phyloP scores from a whole-genome alignment of 2,797 vertebrate genomes.

The Mallotus villosus region DNA sequence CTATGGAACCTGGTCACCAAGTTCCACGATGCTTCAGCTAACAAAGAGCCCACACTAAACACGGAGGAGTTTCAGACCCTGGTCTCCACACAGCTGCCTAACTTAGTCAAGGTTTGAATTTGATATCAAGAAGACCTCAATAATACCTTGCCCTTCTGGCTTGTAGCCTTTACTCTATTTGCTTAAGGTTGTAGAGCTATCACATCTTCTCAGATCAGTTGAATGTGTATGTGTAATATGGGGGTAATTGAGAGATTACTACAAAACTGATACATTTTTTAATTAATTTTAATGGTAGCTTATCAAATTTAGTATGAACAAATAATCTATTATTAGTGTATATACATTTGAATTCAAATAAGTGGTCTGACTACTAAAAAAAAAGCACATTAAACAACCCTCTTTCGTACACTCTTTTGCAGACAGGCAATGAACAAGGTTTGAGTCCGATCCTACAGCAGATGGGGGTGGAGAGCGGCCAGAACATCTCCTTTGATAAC shows the following conservation, averaged over 20 bases:
- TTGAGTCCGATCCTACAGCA: conserved; percentile 58
- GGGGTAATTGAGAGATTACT: background rate
- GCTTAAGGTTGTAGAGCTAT: background rate
- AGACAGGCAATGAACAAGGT: conserved; percentile 57
- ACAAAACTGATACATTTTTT: background rate
- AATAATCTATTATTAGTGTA: too few species aligned
- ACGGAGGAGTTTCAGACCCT: conserved; percentile 70
- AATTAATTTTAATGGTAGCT: too few species aligned
- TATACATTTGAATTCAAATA: too few species aligned
- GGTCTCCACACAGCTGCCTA: conserved; percentile 66
- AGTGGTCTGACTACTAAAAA: background rate
- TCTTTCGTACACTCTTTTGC: conserved; percentile 9
- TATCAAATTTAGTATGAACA: too few species aligned
- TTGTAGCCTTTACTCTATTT: background rate
- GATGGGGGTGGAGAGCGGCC: conserved; percentile 59
- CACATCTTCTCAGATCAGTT: background rate
- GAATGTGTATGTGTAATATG: background rate
- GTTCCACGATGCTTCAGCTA: conserved; percentile 63
- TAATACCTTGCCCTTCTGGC: background rate
- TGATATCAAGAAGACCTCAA: conserved; percentile 3
- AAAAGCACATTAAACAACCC: background rate
- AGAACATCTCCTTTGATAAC: conserved; percentile 65
- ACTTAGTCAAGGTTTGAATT: conserved; percentile 50
- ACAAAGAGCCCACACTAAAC: conserved; percentile 54
- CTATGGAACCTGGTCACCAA: conserved; percentile 67